These are phyloP conservation scores for Steatocranus sp. DNA, from an alignment of 2,797 vertebrate genomes.

Conservation along the genomic window DNA sequence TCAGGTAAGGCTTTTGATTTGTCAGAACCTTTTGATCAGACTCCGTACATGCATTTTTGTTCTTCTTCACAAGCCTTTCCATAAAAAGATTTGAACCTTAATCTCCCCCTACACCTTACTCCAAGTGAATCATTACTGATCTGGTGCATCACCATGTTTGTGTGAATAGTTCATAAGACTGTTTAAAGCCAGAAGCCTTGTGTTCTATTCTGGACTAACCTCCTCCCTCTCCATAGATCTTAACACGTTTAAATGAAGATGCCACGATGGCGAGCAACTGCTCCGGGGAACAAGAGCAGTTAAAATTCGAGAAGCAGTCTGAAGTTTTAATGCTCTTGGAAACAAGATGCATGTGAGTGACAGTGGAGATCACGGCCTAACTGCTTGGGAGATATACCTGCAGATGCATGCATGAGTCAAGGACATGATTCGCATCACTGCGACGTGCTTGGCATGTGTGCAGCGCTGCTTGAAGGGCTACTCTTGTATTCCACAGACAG, in stretches of 20 bases:
- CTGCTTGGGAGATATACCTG: background rate
- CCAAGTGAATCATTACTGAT: background rate
- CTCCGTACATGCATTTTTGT: background rate
- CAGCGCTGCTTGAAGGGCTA: background rate
- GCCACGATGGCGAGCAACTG: background rate
- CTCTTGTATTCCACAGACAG: background rate
- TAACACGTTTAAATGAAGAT: background rate
- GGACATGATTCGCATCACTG: background rate
- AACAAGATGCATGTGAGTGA: background rate
- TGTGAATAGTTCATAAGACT: background rate
- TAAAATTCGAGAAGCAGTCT: background rate
- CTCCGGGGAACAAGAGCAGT: background rate
- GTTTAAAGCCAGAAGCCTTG: background rate
- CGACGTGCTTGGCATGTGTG: background rate
- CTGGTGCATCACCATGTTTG: fast-evolving
- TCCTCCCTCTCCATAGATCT: background rate
- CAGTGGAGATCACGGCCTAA: background rate
- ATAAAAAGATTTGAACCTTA: background rate
- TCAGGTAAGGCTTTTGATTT: background rate
- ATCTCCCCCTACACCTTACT: background rate
- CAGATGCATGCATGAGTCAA: background rate
- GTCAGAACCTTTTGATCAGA: background rate
- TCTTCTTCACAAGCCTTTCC: background rate
- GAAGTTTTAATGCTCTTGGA: background rate
- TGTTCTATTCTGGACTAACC: background rate